Evolutionary conservation across 2,888 invertebrate species (phyloP).

Genomic region (Podotricha telesiphe): DNA sequence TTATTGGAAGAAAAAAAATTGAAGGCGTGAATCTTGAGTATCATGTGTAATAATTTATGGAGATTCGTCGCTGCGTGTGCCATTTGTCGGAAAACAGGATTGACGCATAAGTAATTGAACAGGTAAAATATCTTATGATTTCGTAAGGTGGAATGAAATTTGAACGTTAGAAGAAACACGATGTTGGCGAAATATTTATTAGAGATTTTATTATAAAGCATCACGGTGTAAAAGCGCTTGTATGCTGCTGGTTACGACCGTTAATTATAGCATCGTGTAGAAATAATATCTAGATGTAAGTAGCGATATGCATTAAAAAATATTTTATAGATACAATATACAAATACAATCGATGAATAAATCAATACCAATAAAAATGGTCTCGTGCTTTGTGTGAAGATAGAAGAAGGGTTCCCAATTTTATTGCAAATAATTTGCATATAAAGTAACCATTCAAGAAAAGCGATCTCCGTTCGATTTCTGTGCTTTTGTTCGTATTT

Average conservation of each 20-base stretch:
- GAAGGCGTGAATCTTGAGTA: conserved; percentile 57
- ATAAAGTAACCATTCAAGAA: conserved; percentile 84
- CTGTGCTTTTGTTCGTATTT: conserved; percentile 77
- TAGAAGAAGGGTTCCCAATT: conserved; percentile 81
- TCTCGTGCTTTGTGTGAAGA: conserved; percentile 76
- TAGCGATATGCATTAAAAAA: background rate
- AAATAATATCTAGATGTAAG: background rate
- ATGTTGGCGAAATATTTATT: conserved; percentile 73
- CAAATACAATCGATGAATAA: conserved; percentile 70
- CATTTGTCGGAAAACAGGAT: conserved; percentile 61
- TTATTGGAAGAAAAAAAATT: conserved; percentile 65
- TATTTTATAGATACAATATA: conserved; percentile 28
- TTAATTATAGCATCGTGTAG: conserved; percentile 36
- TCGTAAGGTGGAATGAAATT: conserved; percentile 58
- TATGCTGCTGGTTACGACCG: conserved; percentile 52
- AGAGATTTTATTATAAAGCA: conserved; percentile 72
- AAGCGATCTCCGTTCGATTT: conserved; percentile 78
- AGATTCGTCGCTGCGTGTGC: conserved; percentile 63
- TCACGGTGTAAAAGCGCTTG: conserved; percentile 67
- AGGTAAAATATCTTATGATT: conserved; percentile 64
- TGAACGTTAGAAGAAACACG: conserved; percentile 66
- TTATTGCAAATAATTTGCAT: conserved; percentile 82
- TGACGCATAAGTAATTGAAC: conserved; percentile 68
- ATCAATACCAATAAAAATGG: conserved; percentile 82
- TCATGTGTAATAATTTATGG: conserved; percentile 73